A percentile compares a stretch with the other conserved stretches of the same genome.
Evolutionary conservation across 2,888 invertebrate genomes (phyloP).

Genomic region (Tiliacea citrago): DNA sequence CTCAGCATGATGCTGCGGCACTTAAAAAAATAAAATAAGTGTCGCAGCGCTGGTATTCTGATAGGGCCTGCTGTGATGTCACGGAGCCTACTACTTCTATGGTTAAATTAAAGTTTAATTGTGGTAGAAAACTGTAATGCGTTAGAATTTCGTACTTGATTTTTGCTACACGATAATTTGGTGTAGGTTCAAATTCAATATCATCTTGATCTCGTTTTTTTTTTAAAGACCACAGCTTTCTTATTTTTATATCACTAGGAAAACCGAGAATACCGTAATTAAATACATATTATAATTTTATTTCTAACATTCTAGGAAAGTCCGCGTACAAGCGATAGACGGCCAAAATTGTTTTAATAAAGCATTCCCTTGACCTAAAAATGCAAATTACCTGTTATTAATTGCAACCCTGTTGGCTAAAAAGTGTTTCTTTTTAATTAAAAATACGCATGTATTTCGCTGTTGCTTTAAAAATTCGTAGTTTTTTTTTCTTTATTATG

Average conservation of each 20-base stretch:
- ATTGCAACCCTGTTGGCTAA: slow-evolving; percentile 64
- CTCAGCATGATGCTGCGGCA: too few relatives aligned
- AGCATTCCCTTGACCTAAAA: slow-evolving; percentile 67
- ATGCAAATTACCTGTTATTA: slow-evolving; percentile 71
- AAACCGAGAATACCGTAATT: not conserved
- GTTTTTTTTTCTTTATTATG: slow-evolving; percentile 16
- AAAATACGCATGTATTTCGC: slow-evolving; percentile 49
- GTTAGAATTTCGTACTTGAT: not conserved
- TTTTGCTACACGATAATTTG: not conserved
- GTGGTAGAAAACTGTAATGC: not conserved
- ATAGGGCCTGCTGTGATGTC: too few relatives aligned
- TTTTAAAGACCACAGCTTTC: not conserved
- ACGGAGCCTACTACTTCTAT: not conserved
- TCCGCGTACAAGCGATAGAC: slow-evolving; percentile 44
- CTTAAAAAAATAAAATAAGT: too few relatives aligned
- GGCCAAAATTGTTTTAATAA: slow-evolving; percentile 65
- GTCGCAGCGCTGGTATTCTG: too few relatives aligned
- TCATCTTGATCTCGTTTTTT: not conserved
- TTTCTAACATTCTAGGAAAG: slow-evolving; percentile 47
- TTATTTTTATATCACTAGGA: not conserved
- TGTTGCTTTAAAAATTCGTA: slow-evolving; percentile 28
- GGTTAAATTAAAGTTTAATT: not conserved
- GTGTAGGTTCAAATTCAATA: not conserved
- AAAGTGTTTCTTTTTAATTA: slow-evolving; percentile 67
- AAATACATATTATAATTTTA: slow-evolving; percentile 38